phyloP scores from a whole-genome alignment of 2,888 invertebrate species.

The Lycaena phlaeas region DNA sequence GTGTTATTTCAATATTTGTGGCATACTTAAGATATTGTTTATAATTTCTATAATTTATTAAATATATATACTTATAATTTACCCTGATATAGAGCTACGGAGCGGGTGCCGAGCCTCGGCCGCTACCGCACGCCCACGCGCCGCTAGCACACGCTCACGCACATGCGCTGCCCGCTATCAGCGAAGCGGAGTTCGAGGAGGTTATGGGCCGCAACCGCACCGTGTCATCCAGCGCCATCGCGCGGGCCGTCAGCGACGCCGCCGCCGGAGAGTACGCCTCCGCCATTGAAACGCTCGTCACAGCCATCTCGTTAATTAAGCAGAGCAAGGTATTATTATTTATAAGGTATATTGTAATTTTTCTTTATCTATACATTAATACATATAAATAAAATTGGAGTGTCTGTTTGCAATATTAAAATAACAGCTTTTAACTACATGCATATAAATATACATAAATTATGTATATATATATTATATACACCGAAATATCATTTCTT shows the following conservation, averaged over 20 bases:
- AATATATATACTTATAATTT: no score
- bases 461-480: no score
- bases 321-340: slow-evolving; percentile 83
- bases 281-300: slow-evolving; percentile 98
- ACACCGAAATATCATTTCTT: no score
- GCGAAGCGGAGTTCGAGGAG: slow-evolving; percentile 98
- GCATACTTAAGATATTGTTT: no score
- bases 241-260: slow-evolving; percentile 96
- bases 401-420: no score
- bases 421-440: no score
- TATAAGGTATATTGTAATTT: no score
- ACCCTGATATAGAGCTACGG: slow-evolving; percentile 40
- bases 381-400: no score
- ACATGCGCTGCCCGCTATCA: slow-evolving; percentile 65
- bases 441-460: no score
- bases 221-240: slow-evolving; percentile 97
- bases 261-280: slow-evolving; percentile 98
- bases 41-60: no score
- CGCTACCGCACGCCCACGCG: slow-evolving; percentile 27
- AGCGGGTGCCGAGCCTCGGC: slow-evolving; percentile 30
- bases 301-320: slow-evolving; percentile 98
- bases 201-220: slow-evolving; percentile 97
- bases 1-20: no score
- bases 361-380: no score
- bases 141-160: slow-evolving; percentile 34